phyloP scores from a whole-genome alignment of 2,888 invertebrate genomes.

The Serripes groenlandicus region DNA sequence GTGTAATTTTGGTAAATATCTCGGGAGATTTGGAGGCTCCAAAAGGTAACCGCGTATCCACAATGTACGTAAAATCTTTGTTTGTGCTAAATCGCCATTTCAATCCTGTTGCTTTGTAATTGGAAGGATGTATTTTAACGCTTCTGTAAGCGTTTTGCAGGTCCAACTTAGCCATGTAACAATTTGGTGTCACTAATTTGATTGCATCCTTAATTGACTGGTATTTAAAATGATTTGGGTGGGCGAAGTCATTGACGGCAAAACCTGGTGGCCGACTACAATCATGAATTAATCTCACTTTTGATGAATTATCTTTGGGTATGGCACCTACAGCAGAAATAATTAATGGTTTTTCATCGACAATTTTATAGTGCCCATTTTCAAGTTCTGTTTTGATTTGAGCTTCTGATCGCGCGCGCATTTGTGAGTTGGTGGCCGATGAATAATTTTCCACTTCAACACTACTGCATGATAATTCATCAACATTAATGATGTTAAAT shows the following conservation, averaged over 20 bases:
- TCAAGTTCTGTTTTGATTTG: conserved; percentile 38
- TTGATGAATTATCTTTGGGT: conserved; percentile 28
- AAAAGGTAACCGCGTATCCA: background rate
- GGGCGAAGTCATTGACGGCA: background rate
- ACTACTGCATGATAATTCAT: conserved; percentile 9
- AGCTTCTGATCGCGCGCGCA: background rate
- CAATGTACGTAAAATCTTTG: background rate
- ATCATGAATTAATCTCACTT: conserved; percentile 4
- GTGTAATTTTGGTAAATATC: background rate
- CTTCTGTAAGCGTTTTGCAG: background rate
- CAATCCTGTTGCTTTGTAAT: background rate
- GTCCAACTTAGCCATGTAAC: background rate
- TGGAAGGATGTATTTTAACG: background rate
- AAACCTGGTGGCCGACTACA: background rate
- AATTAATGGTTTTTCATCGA: conserved; percentile 29
- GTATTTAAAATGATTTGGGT: background rate
- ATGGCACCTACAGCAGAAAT: conserved; percentile 40
- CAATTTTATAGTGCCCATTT: conserved; percentile 43
- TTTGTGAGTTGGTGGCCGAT: conserved; percentile 19
- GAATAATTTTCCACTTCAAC: conserved; percentile 34
- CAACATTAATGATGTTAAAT: conserved; percentile 30
- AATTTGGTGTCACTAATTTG: background rate
- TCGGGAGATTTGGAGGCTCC: background rate
- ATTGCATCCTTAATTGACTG: background rate
- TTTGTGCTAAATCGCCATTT: background rate